Evolutionary conservation across 2,113 vertebrate genomes (phyloP), one percentile per base, ranked within the genome.

Genomic region (Heterocephalus glaber): DNA sequence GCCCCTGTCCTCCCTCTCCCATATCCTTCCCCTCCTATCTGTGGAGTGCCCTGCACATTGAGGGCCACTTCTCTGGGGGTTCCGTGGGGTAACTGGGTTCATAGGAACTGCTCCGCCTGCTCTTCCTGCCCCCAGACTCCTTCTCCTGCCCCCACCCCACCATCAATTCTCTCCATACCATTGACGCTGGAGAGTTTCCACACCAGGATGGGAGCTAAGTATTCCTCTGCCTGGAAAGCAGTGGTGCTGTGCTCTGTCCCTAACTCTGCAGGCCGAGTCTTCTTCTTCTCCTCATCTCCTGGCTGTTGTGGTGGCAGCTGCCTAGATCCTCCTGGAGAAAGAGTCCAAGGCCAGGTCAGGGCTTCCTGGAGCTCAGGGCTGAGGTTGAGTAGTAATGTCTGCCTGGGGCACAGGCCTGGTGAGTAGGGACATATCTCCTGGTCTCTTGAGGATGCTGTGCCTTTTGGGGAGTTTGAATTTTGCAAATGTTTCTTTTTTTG

Each of bases 371-470:
- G 38, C 77, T 0, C 1, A 41, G 35, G 41, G 56, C 44, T 0
- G 0, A 4, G 89, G 2, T 19, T 20, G 19, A 80, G 41, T 16
- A 82, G 52, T 19, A 10, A 17, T 49, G 66, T 7, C 85, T 96
- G 35, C 54, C 30, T 2, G 66, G 74, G 5, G 13, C 12, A 2
- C 3, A 22, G 44, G 2, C 0, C 0, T 16, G 8, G 47, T 28
- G 6, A 24, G 19, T 5, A 3, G 49, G 44, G 35, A 9, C 0
- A 0, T 33, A 7, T 30, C 12, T 13, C 0, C 56, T 56, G 44
- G 38, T 56, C 47, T 16, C 76, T 10, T 22, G 35, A 63, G 17
- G 3, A 2, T 5, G 28, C n/a, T 10, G 3, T 14, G 1, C 47
- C 30, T 22, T 86, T 30, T 16, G 1, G 68, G 47, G 33, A 89